Evolutionary conservation across 1,140 invertebrate genomes (phyloP).

Genomic region (Drosophila sulfurigaster): DNA sequence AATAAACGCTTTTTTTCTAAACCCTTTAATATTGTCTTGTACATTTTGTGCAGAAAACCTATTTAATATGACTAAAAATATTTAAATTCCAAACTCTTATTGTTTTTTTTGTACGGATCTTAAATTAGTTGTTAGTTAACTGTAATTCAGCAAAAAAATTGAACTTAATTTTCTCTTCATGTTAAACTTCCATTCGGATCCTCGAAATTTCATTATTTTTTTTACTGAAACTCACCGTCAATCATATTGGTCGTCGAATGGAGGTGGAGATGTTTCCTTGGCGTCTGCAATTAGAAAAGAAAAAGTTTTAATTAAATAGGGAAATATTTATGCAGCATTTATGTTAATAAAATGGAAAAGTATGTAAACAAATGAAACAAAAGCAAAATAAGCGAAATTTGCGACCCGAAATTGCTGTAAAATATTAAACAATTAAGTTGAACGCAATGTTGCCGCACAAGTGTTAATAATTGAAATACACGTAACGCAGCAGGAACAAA

Average conservation of each 20-base stretch:
- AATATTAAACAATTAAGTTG: slow-evolving; percentile 72
- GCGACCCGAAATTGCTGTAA: slow-evolving; percentile 55
- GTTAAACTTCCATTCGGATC: too few species aligned
- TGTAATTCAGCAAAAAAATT: too few species aligned
- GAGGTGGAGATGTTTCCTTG: background rate
- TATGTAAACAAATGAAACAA: slow-evolving; percentile 13
- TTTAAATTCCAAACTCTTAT: too few species aligned
- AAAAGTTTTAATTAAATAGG: slow-evolving; percentile 76
- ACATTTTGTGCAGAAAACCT: too few species aligned
- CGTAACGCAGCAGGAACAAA: slow-evolving; percentile 33
- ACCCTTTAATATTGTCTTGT: too few species aligned
- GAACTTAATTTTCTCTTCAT: too few species aligned
- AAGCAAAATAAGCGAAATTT: slow-evolving; percentile 16
- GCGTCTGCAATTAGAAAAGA: slow-evolving; percentile 53
- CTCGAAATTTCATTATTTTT: background rate
- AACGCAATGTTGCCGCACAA: slow-evolving; percentile 56
- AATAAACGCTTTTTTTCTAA: background rate
- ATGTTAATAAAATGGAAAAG: slow-evolving; percentile 52
- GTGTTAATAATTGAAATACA: slow-evolving; percentile 79
- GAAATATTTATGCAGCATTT: slow-evolving; percentile 74
- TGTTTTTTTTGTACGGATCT: too few species aligned
- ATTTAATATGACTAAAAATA: too few species aligned
- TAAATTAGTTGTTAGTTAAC: too few species aligned
- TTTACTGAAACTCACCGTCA: slow-evolving; percentile 43
- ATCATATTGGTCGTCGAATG: slow-evolving; percentile 24